Conservation (phyloP, 1,140 invertebrate genomes). For the Berghia stephanieae region DNA sequence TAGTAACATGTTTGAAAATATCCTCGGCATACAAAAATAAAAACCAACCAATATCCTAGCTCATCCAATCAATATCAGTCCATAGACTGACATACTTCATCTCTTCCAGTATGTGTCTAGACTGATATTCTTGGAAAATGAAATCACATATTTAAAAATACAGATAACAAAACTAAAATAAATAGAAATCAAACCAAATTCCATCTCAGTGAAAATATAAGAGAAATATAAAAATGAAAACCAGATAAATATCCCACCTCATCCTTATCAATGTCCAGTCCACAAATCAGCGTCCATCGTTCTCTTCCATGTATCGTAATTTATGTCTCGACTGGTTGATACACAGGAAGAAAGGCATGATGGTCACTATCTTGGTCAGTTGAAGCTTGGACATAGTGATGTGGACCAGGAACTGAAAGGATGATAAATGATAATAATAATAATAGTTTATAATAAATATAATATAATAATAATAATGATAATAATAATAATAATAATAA, state of each 20-base stretch:
- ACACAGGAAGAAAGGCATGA: slow-evolving; percentile 63
- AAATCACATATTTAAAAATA: too few relatives aligned
- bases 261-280: slow-evolving; percentile 78
- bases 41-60: too few relatives aligned
- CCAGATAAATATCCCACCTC: slow-evolving; percentile 67
- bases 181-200: neutral
- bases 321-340: slow-evolving; percentile 73
- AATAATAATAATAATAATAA: too few relatives aligned
- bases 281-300: slow-evolving; percentile 84
- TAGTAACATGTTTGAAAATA: too few relatives aligned
- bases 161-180: neutral
- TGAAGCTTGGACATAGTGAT: slow-evolving; percentile 59
- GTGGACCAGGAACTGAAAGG: slow-evolving; percentile 63
- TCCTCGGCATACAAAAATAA: too few relatives aligned
- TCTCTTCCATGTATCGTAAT: slow-evolving; percentile 85
- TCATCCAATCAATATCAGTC: too few relatives aligned
- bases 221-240: neutral
- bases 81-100: too few relatives aligned
- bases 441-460: neutral
- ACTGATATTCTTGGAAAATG: too few relatives aligned
- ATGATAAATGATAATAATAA: neutral
- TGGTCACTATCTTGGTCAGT: slow-evolving; percentile 63
- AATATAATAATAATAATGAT: too few relatives aligned
- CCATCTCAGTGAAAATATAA: neutral
- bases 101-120: too few relatives aligned